Base-by-base conservation (phyloP, 2,113 vertebrate genomes). In the Catharus bicknelli region DNA sequence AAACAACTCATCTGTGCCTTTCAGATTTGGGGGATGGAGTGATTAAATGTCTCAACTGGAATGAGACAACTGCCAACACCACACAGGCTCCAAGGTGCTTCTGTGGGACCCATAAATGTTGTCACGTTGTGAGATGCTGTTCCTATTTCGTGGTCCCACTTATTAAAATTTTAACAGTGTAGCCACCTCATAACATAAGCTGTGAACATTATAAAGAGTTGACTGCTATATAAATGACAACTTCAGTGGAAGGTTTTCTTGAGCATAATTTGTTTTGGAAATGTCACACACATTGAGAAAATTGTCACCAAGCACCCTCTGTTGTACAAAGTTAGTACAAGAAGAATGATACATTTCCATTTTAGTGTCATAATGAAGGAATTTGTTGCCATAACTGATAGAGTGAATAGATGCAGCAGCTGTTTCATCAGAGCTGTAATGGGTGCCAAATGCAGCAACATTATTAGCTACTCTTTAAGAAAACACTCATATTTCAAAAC, bases 301-400 rank as follows among this genome's bases (percentile, higher is more conserved):
- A 96, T 86, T 95, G 96, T 96, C 97, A 97, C 94, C 95, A 97
- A 21, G 81, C 90, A 95, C 94, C 94, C 96, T 97, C 96, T 97
- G 97, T 97, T 96, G 97, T 91, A 95, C 72, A 77, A 97, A 97
- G 96, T 95, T 89, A 96, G 96, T 88, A 82, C 57, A 90, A 93
- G 94, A 96, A 97, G 96, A 97, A 96, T 62, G 97, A 97, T 96
- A 69, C 92, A 95, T 97, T 97, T 97, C 95, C 96, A 97, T 97
- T 97, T 88, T 94, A 95, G 96, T 97, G 97, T 97, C 97, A 96
- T 94, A 94, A 93, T 91, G 96, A 96, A 97, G 96, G 84, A 94
- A 95, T 97, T 85, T 94, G 96, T 84, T 95, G 95, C 95, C 72
- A 88, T 95, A 96, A 96, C 96, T 96, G 97, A 95, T 92, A 81